Conservation (phyloP, 2,797 vertebrate species). For the Gorsachius magnificus region DNA sequence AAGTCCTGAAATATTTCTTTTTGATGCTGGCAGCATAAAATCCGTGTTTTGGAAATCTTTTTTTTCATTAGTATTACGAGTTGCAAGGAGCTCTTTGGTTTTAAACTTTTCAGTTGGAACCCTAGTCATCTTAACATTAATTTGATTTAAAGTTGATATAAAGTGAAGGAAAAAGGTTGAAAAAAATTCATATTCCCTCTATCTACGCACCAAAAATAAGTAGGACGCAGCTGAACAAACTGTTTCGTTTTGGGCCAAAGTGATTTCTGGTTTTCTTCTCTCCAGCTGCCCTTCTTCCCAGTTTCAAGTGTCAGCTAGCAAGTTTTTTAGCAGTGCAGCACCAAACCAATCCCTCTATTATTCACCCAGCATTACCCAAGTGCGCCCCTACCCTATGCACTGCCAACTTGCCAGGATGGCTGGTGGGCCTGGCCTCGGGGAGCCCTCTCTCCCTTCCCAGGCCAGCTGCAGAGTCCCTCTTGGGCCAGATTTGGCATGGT, state of each 20-base stretch:
- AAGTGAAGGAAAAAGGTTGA: not conserved
- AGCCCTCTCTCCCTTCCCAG: not conserved
- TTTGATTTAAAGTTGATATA: conserved; percentile 22
- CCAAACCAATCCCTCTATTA: not conserved
- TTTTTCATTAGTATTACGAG: not conserved
- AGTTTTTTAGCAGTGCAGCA: not conserved
- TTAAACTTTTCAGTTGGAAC: not conserved
- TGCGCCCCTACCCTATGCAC: not conserved
- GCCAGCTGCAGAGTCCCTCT: not conserved
- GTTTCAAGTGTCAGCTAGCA: not conserved
- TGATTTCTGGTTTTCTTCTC: not conserved
- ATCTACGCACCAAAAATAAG: not conserved
- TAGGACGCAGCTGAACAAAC: not conserved
- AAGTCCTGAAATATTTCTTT: not conserved
- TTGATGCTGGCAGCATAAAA: not conserved
- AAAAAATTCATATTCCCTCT: not conserved
- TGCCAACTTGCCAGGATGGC: not conserved
- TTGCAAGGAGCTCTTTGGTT: not conserved
- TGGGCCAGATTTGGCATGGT: not conserved
- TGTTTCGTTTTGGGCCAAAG: not conserved
- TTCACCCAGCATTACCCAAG: not conserved
- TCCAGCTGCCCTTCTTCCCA: not conserved
- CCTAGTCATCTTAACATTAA: not conserved
- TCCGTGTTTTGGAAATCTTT: not conserved
- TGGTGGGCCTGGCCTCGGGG: not conserved